Percentiles rank a stretch among this genome's conserved stretches.
phyloP scores from a whole-genome alignment of 2,888 invertebrate genomes.

The Hypomecis atomaria region DNA sequence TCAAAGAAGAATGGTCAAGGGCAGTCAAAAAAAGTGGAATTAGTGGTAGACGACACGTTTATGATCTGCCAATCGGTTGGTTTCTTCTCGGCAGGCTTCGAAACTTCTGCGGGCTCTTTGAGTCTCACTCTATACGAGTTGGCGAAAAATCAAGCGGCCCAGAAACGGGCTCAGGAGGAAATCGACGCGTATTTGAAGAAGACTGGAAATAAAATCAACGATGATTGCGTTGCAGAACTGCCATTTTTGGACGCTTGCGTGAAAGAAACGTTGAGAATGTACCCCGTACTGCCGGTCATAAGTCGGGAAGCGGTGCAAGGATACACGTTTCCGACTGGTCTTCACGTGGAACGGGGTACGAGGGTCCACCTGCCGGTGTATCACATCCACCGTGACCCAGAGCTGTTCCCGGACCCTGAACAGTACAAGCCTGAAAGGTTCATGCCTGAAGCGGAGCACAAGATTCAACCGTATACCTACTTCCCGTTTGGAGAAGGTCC shows the following conservation, averaged over 20 bases:
- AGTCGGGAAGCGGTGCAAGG: slow-evolving; percentile 50
- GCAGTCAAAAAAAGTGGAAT: neutral
- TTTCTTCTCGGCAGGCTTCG: slow-evolving; percentile 24
- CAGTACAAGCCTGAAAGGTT: slow-evolving; percentile 54
- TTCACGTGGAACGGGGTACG: slow-evolving; percentile 49
- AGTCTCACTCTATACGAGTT: slow-evolving; percentile 21
- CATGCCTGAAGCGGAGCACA: slow-evolving; percentile 45
- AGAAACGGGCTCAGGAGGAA: slow-evolving; percentile 41
- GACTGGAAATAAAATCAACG: slow-evolving; percentile 42
- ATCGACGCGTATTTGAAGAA: slow-evolving; percentile 49
- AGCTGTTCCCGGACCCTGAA: slow-evolving; percentile 53
- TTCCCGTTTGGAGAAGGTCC: slow-evolving; percentile 59
- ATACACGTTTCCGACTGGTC: slow-evolving; percentile 50
- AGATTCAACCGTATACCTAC: slow-evolving; percentile 51
- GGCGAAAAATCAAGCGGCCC: slow-evolving; percentile 19
- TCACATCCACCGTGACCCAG: slow-evolving; percentile 49
- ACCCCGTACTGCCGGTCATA: slow-evolving; percentile 49
- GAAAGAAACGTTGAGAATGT: slow-evolving; percentile 51
- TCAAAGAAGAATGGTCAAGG: slow-evolving; percentile 2
- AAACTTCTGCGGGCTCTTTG: slow-evolving; percentile 16
- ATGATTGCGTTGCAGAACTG: slow-evolving; percentile 51
- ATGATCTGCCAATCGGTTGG: slow-evolving; percentile 16
- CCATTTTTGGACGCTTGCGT: slow-evolving; percentile 54
- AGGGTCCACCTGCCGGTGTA: slow-evolving; percentile 55
- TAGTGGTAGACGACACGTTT: slow-evolving; percentile 2